Evolutionary conservation across 1,140 invertebrate species (phyloP), one percentile per base, ranked within the genome.

Genomic region (Drosophila arawakana): DNA sequence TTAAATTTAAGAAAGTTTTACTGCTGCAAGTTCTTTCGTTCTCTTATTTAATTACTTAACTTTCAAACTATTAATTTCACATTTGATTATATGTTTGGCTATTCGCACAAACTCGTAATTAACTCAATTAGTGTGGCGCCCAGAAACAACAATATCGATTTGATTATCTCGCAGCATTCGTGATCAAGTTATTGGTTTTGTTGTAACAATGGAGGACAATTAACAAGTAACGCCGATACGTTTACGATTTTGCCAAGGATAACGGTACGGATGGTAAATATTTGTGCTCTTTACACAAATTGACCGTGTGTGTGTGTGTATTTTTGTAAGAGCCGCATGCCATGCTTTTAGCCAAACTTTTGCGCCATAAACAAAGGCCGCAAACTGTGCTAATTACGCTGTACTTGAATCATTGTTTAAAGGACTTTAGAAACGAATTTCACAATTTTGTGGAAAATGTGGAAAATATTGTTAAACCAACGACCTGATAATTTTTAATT

Each of bases 61-160:
- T n/a, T 21, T 60, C 54, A 6, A 62, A 50, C 68, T 63, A 77
- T 73, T 66, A 63, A 77, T 88, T 86, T 74, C 68, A 37, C 49
- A 83, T 69, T 71, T 83, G 83, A 88, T 88, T 83, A 69, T 62
- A 88, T 80, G 61, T 58, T 79, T 39, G 68, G 44, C 62, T 47
- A 61, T 35, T 34, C 34, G 13, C 30, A 68, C 37, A 59, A 52
- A 43, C 57, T 30, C 66, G 44, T 76, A 76, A 72, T 54, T 71
- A 68, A 72, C 76, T 66, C 67, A 76, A 80, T 86, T 82, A 82
- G 49, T 44, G 50, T 1, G 9, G n/a, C 46, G 10, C 41, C 25
- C 30, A 44, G 39, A 34, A 37, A 59, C 18, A 52, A 58, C 50
- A 75, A 71, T 62, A 76, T 76, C 61, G 50, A 76, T 50, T 66